phyloP scores from a whole-genome alignment of 2,797 vertebrate genomes.

The Rhynchotus rufescens region DNA sequence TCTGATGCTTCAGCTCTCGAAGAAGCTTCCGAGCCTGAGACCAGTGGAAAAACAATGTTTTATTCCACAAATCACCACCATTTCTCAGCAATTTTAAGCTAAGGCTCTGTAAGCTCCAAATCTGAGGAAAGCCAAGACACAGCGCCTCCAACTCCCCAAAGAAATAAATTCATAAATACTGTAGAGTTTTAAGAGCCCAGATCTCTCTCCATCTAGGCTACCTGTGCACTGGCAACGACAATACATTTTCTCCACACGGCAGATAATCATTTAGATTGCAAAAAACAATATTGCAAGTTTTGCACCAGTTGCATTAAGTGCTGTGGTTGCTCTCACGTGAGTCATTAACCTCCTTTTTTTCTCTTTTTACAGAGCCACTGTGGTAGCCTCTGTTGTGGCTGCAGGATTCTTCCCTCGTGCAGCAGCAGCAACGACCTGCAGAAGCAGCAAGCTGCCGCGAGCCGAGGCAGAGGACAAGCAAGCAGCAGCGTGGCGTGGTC shows the following conservation, averaged over 20 bases:
- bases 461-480: not conserved
- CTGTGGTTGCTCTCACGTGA: not conserved
- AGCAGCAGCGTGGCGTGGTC: not conserved
- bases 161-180: not conserved
- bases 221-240: not conserved
- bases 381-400: not conserved
- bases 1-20: conserved; percentile 93
- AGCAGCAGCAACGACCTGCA: not conserved
- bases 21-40: conserved; percentile 91
- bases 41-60: not conserved
- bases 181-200: not conserved
- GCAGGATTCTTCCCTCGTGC: not conserved
- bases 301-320: not conserved
- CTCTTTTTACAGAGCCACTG: not conserved
- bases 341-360: not conserved
- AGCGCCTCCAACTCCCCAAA: not conserved
- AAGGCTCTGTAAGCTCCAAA: not conserved
- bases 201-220: not conserved
- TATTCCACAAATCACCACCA: not conserved
- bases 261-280: not conserved
- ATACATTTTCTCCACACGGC: not conserved
- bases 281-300: not conserved
- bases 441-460: not conserved
- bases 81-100: not conserved
- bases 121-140: not conserved